These are phyloP conservation scores for Conopomorpha cramerella DNA, from an alignment of 1,140 invertebrate species.

Conservation along the genomic window DNA sequence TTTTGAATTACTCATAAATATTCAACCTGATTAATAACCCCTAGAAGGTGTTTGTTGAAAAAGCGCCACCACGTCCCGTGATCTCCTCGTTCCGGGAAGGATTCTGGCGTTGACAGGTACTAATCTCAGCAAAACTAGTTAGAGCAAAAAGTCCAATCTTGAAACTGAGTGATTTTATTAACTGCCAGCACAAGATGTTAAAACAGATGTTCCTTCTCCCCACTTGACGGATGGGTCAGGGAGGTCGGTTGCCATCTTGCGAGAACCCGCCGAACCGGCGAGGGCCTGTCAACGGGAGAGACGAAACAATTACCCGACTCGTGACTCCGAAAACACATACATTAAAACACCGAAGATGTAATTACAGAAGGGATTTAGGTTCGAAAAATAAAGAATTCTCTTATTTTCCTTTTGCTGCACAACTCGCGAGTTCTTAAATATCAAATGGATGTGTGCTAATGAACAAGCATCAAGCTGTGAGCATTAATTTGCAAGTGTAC, in stretches of 20 bases:
- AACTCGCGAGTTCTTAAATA: too few relatives aligned
- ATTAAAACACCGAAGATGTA: conserved; percentile 20
- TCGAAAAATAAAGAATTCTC: neutral
- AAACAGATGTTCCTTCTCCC: conserved; percentile 51
- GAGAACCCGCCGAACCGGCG: conserved; percentile 36
- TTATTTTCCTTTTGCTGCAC: too few relatives aligned
- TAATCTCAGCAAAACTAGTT: conserved; percentile 6
- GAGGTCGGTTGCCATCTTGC: conserved; percentile 49
- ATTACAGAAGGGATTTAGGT: conserved; percentile 22
- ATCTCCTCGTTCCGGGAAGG: too few relatives aligned
- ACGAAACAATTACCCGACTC: conserved; percentile 45
- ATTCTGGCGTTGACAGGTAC: too few relatives aligned
- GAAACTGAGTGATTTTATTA: conserved; percentile 40
- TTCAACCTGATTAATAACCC: too few relatives aligned
- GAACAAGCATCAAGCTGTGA: too few relatives aligned
- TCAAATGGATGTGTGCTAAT: too few relatives aligned
- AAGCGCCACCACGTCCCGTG: too few relatives aligned
- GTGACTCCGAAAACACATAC: conserved; percentile 29
- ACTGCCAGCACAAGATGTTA: conserved; percentile 45
- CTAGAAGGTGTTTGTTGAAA: too few relatives aligned
- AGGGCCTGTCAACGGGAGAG: conserved; percentile 35
- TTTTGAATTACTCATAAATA: too few relatives aligned
- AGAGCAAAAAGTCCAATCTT: conserved; percentile 16
- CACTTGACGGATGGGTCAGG: conserved; percentile 50
- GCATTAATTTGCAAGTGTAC: too few relatives aligned